Evolutionary conservation across 2,113 vertebrate genomes (phyloP), one percentile per base, ranked within the genome.

Genomic region (Nesogale talazaci): DNA sequence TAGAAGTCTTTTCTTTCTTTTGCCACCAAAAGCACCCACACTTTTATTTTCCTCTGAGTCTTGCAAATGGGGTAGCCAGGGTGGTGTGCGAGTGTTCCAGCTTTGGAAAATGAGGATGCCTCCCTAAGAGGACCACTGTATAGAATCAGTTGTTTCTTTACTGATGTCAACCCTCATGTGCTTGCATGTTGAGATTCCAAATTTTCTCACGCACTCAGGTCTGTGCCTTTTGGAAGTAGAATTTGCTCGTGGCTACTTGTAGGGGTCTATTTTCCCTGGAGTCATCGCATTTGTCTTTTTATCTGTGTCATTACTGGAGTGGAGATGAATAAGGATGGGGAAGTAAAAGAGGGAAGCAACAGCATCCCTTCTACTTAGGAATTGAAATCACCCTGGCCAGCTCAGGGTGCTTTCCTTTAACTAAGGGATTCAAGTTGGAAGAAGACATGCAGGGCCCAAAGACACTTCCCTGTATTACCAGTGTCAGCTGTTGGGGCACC

Each of bases 21-120:
- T 94, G 2, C 86, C 52, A 10, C 46, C 2, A 52, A 82, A 6
- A 10, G 6, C 2, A 9, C 22, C 10, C 56, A 34, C 19, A 63
- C 57, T 92, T 86, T 83, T 34, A 46, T 85, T 82, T 88, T 46
- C 86, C 19, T 63, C 0, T 23, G 6, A 40, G 14, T 19, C 22
- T 19, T 87, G 40, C 0, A 94, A 91, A 84, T 67, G 46, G 61
- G 9, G 7, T 38, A 89, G 25, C 34, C 7, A 36, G 3, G 31
- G 16, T 34, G 52, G 8, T 69, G 5, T 69, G 5, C 40, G 11
- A 34, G 3, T 36, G 29, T 56, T 76, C 36, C 76, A 34, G 2
- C 46, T 90, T 46, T 79, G 52, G 52, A 89, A 91, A 87, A 34
- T 65, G 77, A 36, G 74, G 36, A 88, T 4, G 76, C 74, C 22